Base-by-base conservation (phyloP, 1,140 invertebrate species). In the Zaprionus gabonicus region DNA sequence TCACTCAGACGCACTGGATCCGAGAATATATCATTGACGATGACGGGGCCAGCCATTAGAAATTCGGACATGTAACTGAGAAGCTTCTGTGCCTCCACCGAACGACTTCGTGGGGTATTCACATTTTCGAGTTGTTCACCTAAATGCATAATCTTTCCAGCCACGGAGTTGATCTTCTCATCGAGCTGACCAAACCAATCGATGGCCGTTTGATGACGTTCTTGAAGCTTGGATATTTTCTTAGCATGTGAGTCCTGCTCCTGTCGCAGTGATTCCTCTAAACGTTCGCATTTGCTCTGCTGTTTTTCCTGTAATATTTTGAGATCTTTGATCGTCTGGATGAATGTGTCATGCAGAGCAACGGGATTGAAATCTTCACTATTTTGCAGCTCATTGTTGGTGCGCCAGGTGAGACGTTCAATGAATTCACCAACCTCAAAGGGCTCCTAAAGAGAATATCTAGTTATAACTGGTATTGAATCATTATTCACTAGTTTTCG, bases 401-500 rank as follows among this genome's bases (percentile, higher is more conserved):
- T 97, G 88, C 98, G 95, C 96, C 98, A 98, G 68, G 98, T 98
- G 78, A 99, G 94, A 68, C 98, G 94, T 93, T 99, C 99, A 1
- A 99, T 98, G 95, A 99, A 99, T 90, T 99, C 98, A 93, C 98
- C 97, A 25, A 98, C 96, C 94, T 99, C 97, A 93, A 99, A 99
- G 1, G 98, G 98, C 92, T 99, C 98, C 97, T 97, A 41, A 15
- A 12, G 38, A 36, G 31, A 5, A 9, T 1, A 41, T 56, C 67
- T 56, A 10, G 3, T 46, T 49, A 3, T 1, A 1, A 5, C 6
- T 12, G 49, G 13, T 13, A 49, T 49, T 23, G 60, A 4, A 20
- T 4, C 6, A 59, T 55, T 53, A n/a, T 70, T 60, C 5, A 55
- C 7, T 10, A 1, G 15, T 10, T 9, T 34, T 62, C 78, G 81